Evolutionary conservation across 2,797 vertebrate species (phyloP).

Genomic region (Oreortyx pictus): DNA sequence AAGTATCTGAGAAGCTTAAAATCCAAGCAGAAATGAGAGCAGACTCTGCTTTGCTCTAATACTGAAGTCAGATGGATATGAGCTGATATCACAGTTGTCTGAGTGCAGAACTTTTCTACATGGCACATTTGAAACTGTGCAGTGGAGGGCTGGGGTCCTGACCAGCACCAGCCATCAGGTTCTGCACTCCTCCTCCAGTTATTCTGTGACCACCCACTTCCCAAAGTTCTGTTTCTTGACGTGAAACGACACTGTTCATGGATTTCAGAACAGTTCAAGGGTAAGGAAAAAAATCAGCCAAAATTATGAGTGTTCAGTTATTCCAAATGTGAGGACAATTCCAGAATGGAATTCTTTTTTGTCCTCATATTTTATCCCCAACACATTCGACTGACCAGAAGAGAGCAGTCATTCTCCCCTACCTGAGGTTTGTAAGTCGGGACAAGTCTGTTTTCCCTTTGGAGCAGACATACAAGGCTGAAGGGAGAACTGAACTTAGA

Average conservation of each 20-base stretch:
- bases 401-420: neutral
- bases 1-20: neutral
- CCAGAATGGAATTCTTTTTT: neutral
- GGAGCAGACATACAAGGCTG: conserved; percentile 52
- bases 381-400: neutral
- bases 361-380: neutral
- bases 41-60: neutral
- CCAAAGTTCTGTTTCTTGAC: neutral
- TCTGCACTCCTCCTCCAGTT: neutral
- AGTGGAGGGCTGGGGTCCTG: too few species aligned
- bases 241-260: neutral
- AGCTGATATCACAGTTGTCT: neutral
- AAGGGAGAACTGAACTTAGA: conserved; percentile 67
- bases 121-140: accelerated
- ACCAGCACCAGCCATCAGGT: accelerated
- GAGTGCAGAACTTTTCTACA: neutral
- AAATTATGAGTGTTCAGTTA: neutral
- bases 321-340: neutral
- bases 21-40: neutral
- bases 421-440: conserved; percentile 39
- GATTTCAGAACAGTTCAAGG: neutral
- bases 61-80: neutral
- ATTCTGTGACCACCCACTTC: neutral
- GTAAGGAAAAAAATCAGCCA: neutral
- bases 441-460: conserved; percentile 35